These are phyloP conservation scores for Hedychridium roseum DNA, from an alignment of 2,888 invertebrate genomes.

Conservation along the genomic window DNA sequence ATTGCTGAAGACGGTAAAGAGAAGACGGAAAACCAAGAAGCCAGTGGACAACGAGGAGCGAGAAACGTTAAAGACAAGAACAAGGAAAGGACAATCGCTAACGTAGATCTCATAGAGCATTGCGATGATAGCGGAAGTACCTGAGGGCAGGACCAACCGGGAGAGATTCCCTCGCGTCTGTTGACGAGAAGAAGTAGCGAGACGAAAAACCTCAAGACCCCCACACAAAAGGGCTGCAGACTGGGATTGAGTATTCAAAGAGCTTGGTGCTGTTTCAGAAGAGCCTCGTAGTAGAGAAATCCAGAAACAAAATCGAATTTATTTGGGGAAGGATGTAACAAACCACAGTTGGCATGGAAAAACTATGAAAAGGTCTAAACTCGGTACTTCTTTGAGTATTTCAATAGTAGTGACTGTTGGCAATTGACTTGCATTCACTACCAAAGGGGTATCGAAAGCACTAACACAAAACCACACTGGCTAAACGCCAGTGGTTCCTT, in stretches of 20 bases:
- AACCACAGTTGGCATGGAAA: too few species aligned
- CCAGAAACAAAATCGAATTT: too few species aligned
- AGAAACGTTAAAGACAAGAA: conserved; percentile 26
- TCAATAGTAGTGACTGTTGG: too few species aligned
- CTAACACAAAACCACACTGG: too few species aligned
- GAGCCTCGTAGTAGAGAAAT: conserved; percentile 54
- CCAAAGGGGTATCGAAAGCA: too few species aligned
- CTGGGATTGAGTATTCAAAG: conserved; percentile 66
- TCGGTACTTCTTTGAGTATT: too few species aligned
- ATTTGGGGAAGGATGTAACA: too few species aligned
- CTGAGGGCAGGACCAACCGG: conserved; percentile 53
- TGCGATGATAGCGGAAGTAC: conserved; percentile 48
- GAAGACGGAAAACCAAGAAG: conserved; percentile 21
- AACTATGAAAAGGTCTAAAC: too few species aligned
- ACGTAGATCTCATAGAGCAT: conserved; percentile 55
- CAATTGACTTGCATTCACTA: too few species aligned
- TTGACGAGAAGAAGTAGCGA: conserved; percentile 33
- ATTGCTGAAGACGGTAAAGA: conserved; percentile 13
- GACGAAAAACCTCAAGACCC: conserved; percentile 34
- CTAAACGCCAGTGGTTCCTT: too few species aligned
- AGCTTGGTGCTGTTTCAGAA: conserved; percentile 67
- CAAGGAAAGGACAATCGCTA: conserved; percentile 34
- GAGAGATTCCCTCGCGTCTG: conserved; percentile 41
- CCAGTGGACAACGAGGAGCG: conserved; percentile 26
- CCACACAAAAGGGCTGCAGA: conserved; percentile 39